phyloP scores from a whole-genome alignment of 2,113 vertebrate genomes.

The Isichthys henryi region DNA sequence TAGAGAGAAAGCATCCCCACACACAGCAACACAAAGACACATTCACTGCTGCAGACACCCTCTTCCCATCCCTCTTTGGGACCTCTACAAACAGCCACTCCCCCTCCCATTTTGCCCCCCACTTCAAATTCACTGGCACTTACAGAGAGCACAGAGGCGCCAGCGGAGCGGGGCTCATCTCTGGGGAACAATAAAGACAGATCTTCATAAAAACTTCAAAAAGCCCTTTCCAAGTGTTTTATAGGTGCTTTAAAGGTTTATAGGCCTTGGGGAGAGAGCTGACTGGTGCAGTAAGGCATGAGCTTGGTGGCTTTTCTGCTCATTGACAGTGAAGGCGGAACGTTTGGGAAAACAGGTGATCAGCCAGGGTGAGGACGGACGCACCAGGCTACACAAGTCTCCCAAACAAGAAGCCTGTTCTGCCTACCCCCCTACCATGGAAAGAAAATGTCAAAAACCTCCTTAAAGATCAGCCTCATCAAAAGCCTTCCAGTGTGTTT shows the following conservation, averaged over 20 bases:
- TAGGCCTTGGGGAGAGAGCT: conserved; percentile 54
- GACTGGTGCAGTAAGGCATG: conserved; percentile 48
- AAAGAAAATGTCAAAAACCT: background rate
- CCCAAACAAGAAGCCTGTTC: background rate
- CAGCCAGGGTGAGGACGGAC: background rate
- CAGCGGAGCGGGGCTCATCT: conserved; percentile 67
- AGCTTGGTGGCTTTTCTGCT: background rate
- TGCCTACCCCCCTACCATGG: background rate
- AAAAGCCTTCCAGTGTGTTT: background rate
- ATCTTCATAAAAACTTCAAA: conserved; percentile 80
- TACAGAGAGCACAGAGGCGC: conserved; percentile 67
- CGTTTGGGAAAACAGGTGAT: conserved; percentile 44
- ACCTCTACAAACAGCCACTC: conserved; percentile 37
- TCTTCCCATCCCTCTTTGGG: conserved; percentile 35
- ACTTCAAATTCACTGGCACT: conserved; percentile 63
- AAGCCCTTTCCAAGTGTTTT: conserved; percentile 70
- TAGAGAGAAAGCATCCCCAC: conserved; percentile 7
- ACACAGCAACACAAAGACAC: conserved; percentile 29
- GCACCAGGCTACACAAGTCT: background rate
- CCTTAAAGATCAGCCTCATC: background rate
- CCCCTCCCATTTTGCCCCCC: conserved; percentile 29
- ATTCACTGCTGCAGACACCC: conserved; percentile 29
- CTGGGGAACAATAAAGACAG: conserved; percentile 73
- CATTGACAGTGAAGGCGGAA: conserved; percentile 3
- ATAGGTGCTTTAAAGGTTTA: conserved; percentile 76